Evolutionary conservation across 2,113 vertebrate genomes (phyloP).

Genomic region (Oryzias javanicus): DNA sequence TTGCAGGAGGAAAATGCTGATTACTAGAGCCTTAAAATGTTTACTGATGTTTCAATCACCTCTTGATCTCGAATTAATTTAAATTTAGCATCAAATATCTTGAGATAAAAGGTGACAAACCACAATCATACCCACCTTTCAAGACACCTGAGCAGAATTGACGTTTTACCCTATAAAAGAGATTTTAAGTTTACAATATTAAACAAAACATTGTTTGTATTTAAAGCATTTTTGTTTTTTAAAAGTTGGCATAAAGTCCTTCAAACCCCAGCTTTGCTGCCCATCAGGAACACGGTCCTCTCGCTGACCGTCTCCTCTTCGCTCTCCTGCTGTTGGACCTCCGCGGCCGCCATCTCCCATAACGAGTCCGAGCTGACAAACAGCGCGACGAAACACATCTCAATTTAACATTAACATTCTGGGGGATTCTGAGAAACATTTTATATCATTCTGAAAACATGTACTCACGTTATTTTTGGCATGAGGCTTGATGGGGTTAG

Average conservation of each 20-base stretch:
- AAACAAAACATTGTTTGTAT: too few relatives aligned
- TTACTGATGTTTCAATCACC: too few relatives aligned
- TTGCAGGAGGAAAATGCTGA: too few relatives aligned
- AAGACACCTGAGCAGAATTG: slow-evolving; percentile 89
- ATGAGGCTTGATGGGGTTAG: slow-evolving; percentile 30
- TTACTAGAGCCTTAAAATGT: too few relatives aligned
- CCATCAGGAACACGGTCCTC: slow-evolving; percentile 87
- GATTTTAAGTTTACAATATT: background rate
- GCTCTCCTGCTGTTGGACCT: slow-evolving; percentile 76
- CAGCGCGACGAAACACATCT: background rate
- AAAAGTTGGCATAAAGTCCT: rapidly evolving
- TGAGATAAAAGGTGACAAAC: background rate
- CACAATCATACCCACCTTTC: slow-evolving; percentile 83
- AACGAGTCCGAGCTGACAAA: slow-evolving; percentile 79
- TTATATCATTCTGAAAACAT: rapidly evolving
- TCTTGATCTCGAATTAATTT: too few relatives aligned
- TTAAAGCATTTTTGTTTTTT: too few relatives aligned
- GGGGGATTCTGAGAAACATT: background rate
- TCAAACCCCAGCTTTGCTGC: slow-evolving; percentile 89
- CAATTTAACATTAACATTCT: background rate
- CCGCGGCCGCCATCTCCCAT: slow-evolving; percentile 88
- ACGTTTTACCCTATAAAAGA: slow-evolving; percentile 85
- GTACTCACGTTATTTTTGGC: slow-evolving; percentile 68
- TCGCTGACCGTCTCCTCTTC: slow-evolving; percentile 70
- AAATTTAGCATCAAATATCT: background rate